Evolutionary conservation across 2,888 invertebrate species (phyloP).

Genomic region (Drosophila diplacantha): DNA sequence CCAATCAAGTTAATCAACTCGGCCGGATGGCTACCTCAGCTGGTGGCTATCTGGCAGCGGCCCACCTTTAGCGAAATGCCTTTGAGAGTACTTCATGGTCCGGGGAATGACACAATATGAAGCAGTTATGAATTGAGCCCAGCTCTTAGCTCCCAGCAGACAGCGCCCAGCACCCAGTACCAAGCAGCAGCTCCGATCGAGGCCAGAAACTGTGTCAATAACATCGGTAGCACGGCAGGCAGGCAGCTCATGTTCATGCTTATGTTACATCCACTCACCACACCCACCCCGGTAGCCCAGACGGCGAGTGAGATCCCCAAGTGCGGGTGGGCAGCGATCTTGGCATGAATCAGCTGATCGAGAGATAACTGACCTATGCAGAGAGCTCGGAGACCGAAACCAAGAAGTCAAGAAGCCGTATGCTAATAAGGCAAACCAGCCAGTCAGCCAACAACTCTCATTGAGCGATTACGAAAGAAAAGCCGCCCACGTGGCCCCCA

Average conservation of each 20-base stretch:
- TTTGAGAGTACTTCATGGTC: slow-evolving; percentile 56
- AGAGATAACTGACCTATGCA: slow-evolving; percentile 68
- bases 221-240: slow-evolving; percentile 46
- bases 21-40: slow-evolving; percentile 59
- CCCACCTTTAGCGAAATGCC: slow-evolving; percentile 63
- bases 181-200: slow-evolving; percentile 31
- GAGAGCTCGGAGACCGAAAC: slow-evolving; percentile 15
- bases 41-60: slow-evolving; percentile 45
- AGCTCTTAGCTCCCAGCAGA: slow-evolving; percentile 31
- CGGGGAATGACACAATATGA: slow-evolving; percentile 49
- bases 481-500: slow-evolving; percentile 56
- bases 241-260: slow-evolving; percentile 37
- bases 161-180: slow-evolving; percentile 7
- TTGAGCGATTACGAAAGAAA: slow-evolving; percentile 50
- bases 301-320: slow-evolving; percentile 16
- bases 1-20: slow-evolving; percentile 73
- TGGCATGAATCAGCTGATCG: slow-evolving; percentile 56
- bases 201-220: slow-evolving; percentile 70
- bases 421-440: slow-evolving; percentile 56
- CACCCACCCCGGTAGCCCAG: slow-evolving; percentile 22
- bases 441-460: slow-evolving; percentile 37
- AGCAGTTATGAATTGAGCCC: slow-evolving; percentile 37
- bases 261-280: slow-evolving; percentile 53
- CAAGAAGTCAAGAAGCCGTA: slow-evolving; percentile 50
- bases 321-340: slow-evolving; percentile 60